A percentile compares a stretch with the other conserved stretches of the same genome.
These are phyloP conservation scores for Chelon auratus DNA, from an alignment of 2,797 vertebrate genomes.

Conservation along the genomic window DNA sequence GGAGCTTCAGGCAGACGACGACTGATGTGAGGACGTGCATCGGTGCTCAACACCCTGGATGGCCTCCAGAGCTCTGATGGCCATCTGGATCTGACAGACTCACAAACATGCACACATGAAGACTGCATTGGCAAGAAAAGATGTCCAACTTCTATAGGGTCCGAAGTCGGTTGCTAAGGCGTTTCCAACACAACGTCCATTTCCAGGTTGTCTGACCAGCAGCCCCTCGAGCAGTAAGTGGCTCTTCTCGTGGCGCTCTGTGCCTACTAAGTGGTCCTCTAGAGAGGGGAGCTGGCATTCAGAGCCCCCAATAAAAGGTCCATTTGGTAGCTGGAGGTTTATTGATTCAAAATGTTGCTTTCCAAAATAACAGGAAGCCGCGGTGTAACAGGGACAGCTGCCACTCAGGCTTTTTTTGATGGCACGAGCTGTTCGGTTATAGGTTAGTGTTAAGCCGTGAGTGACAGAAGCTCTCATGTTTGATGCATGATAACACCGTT, in stretches of 20 bases:
- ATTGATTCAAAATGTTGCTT: conserved; percentile 67
- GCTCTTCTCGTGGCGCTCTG: conserved; percentile 44
- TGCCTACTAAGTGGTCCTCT: conserved; percentile 62
- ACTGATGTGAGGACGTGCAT: conserved; percentile 36
- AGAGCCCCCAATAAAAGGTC: conserved; percentile 57
- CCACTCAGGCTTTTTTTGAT: conserved; percentile 14
- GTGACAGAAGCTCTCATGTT: conserved; percentile 29
- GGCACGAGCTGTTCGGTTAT: conserved; percentile 6
- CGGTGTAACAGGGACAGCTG: conserved; percentile 15
- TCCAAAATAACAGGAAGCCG: conserved; percentile 44
- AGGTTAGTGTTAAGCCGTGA: conserved; percentile 9
- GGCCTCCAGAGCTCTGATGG: conserved; percentile 43
- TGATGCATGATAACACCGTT: conserved; percentile 46
- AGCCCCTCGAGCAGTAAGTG: conserved; percentile 53
- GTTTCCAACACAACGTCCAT: conserved; percentile 51
- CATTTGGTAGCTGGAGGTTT: conserved; percentile 66
- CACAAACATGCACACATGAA: conserved; percentile 13
- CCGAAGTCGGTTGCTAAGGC: conserved; percentile 32
- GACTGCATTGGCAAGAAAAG: conserved; percentile 21
- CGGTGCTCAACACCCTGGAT: conserved; percentile 49
- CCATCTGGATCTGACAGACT: conserved; percentile 54
- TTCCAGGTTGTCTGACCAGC: conserved; percentile 60
- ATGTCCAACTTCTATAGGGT: conserved; percentile 29
- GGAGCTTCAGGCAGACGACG: conserved; percentile 29
- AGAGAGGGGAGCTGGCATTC: conserved; percentile 44